phyloP scores from a whole-genome alignment of 1,140 invertebrate species.

The Euura lappo region DNA sequence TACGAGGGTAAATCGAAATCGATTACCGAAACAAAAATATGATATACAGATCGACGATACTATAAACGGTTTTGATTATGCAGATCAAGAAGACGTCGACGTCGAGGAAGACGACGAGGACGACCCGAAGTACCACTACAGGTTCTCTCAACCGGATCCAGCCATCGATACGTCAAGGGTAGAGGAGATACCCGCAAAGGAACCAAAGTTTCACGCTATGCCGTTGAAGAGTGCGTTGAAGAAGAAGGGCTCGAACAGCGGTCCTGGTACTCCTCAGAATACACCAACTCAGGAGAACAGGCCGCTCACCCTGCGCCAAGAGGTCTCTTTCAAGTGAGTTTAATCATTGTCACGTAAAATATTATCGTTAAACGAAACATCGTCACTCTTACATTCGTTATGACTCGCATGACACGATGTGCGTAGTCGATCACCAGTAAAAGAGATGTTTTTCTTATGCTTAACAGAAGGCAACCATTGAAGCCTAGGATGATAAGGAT shows the following conservation, averaged over 20 bases:
- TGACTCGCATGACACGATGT: too few species aligned
- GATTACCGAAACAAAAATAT: too few species aligned
- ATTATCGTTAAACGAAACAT: not conserved
- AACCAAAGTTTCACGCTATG: constrained; percentile 85
- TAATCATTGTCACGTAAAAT: not conserved
- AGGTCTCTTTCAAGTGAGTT: constrained; percentile 70
- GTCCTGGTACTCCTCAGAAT: constrained; percentile 67
- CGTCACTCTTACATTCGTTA: too few species aligned
- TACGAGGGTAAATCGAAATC: constrained; percentile 65
- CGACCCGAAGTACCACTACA: constrained; percentile 58
- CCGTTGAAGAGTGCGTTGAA: constrained; percentile 92
- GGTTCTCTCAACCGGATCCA: constrained; percentile 67
- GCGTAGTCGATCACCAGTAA: constrained; percentile 51
- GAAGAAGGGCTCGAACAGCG: constrained; percentile 72
- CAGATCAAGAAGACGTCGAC: constrained; percentile 63
- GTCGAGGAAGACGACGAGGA: constrained; percentile 63
- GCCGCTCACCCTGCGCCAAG: constrained; percentile 73
- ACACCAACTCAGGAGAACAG: constrained; percentile 82
- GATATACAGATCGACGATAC: too few species aligned
- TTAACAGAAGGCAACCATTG: constrained; percentile 79
- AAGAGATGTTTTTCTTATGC: constrained; percentile 58
- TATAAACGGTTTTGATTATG: constrained; percentile 12
- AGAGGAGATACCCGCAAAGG: constrained; percentile 89
- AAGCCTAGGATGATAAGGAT: constrained; percentile 84
- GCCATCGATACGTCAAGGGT: constrained; percentile 79